Conservation (phyloP, 2,888 invertebrate genomes). For the Limnephilus rhombicus region DNA sequence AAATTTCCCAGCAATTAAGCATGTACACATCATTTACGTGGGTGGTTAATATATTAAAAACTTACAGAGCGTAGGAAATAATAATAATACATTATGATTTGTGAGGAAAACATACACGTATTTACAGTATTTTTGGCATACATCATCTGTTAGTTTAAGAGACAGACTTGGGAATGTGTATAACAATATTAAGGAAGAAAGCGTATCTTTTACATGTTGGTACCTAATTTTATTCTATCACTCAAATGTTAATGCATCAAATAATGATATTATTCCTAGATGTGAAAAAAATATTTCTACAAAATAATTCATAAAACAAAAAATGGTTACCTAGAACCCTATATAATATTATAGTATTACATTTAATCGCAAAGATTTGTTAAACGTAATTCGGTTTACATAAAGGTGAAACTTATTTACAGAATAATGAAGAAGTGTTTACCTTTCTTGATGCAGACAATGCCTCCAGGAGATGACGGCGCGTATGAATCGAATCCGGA, state of each 20-base stretch:
- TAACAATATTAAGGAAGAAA: background rate
- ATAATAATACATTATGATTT: background rate
- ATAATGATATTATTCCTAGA: background rate
- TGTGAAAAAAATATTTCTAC: background rate
- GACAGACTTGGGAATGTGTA: background rate
- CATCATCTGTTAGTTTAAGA: conserved; percentile 1
- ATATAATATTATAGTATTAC: background rate
- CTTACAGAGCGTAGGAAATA: background rate
- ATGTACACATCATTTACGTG: background rate
- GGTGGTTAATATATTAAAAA: background rate
- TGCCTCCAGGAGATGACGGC: conserved; percentile 81
- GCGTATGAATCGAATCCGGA: conserved; percentile 89
- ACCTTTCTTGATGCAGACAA: conserved; percentile 80
- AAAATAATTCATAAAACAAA: background rate
- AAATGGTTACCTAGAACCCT: background rate
- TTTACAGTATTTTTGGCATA: background rate
- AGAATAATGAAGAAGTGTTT: conserved; percentile 67
- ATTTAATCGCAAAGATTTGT: background rate
- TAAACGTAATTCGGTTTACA: background rate
- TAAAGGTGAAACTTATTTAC: background rate
- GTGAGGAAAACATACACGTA: background rate
- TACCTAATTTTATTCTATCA: background rate
- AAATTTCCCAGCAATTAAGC: background rate
- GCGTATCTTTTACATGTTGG: background rate
- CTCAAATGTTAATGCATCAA: background rate